Evolutionary conservation across 2,888 invertebrate species (phyloP).

Genomic region (Cryptosula pallasiana): DNA sequence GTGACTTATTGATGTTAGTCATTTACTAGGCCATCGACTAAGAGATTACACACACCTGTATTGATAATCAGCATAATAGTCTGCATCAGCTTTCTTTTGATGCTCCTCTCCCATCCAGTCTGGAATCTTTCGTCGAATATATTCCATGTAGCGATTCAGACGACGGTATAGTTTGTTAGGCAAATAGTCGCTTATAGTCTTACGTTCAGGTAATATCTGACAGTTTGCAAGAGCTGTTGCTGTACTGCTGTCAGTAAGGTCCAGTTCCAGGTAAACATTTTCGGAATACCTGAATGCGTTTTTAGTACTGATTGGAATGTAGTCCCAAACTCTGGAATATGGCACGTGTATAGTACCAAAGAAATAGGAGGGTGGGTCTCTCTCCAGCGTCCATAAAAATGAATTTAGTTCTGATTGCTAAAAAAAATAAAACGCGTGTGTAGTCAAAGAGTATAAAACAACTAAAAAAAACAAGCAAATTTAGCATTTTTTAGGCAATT

Average conservation of each 20-base stretch:
- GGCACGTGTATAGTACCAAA: slow-evolving; percentile 61
- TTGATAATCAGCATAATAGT: slow-evolving; percentile 54
- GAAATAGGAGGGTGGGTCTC: slow-evolving; percentile 54
- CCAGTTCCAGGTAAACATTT: slow-evolving; percentile 58
- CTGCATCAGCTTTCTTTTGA: slow-evolving; percentile 41
- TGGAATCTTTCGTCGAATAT: slow-evolving; percentile 53
- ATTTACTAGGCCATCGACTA: too few species aligned
- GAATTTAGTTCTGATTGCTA: slow-evolving; percentile 44
- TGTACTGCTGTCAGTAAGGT: slow-evolving; percentile 57
- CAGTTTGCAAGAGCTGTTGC: slow-evolving; percentile 54
- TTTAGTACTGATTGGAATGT: slow-evolving; percentile 57
- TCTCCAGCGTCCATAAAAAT: slow-evolving; percentile 53
- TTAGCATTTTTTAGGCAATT: too few species aligned
- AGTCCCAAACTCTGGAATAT: slow-evolving; percentile 58
- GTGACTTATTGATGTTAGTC: too few species aligned
- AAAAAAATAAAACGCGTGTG: too few species aligned
- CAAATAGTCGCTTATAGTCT: slow-evolving; percentile 50
- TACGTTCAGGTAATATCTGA: slow-evolving; percentile 54
- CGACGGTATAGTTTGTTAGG: slow-evolving; percentile 54
- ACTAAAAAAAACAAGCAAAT: too few species aligned
- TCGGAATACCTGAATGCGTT: slow-evolving; percentile 56
- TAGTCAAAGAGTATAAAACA: too few species aligned
- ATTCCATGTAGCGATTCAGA: slow-evolving; percentile 55
- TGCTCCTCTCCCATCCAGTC: slow-evolving; percentile 46
- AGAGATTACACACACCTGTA: slow-evolving; percentile 9